Conservation (phyloP, 2,888 invertebrate genomes). For the Megamerina dolium region DNA sequence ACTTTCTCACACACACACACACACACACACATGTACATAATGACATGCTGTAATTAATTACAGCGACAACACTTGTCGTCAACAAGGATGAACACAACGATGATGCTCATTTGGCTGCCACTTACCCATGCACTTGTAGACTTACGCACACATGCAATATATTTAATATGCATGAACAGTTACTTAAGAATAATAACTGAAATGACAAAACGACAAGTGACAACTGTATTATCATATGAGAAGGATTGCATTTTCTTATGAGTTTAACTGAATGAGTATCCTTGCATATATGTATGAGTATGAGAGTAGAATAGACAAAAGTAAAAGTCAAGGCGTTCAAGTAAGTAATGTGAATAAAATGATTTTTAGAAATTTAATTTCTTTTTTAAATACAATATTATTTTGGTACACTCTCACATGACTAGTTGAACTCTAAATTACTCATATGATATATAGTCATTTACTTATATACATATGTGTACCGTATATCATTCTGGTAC, state of each 20-base stretch:
- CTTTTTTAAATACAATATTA: too few species aligned
- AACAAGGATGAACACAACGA: neutral
- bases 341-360: too few species aligned
- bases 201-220: conserved; percentile 12
- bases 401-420: too few species aligned
- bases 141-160: neutral
- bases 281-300: too few species aligned
- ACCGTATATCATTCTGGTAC: too few species aligned
- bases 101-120: neutral
- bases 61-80: neutral
- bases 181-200: conserved; percentile 17
- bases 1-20: neutral
- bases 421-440: too few species aligned
- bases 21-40: neutral
- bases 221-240: conserved; percentile 14
- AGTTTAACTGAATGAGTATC: too few species aligned
- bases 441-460: too few species aligned
- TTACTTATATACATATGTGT: too few species aligned
- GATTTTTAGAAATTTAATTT: too few species aligned
- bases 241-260: conserved; percentile 14
- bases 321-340: too few species aligned
- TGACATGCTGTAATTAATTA: conserved; percentile 9
- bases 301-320: too few species aligned
- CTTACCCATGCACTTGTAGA: neutral
- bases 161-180: conserved; percentile 14